Conservation (phyloP, 1,140 invertebrate species). For the Eulimnadia texana region DNA sequence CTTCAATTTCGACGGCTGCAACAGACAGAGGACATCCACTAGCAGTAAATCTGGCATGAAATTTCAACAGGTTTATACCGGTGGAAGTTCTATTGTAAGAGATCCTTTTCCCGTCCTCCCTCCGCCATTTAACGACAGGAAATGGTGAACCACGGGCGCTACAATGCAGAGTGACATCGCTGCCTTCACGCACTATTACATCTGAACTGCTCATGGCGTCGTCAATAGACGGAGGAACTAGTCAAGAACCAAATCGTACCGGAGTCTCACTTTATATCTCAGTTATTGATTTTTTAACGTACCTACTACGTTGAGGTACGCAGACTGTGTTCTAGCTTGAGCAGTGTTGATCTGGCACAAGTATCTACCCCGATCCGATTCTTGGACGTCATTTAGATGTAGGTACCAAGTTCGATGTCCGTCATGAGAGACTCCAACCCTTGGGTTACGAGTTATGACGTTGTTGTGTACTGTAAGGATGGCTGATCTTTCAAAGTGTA, state of each 20-base stretch:
- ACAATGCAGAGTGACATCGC: constrained; percentile 73
- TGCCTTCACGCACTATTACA: constrained; percentile 74
- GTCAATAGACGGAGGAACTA: constrained; percentile 85
- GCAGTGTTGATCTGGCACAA: constrained; percentile 95
- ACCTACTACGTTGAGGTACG: constrained; percentile 86
- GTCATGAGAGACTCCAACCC: constrained; percentile 74
- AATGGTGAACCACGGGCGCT: constrained; percentile 75
- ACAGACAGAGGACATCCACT: not conserved
- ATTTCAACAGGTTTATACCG: constrained; percentile 36
- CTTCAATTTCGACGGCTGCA: constrained; percentile 50
- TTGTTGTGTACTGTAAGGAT: constrained; percentile 83
- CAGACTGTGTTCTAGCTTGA: constrained; percentile 78
- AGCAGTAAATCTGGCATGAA: not conserved
- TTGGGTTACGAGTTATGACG: constrained; percentile 79
- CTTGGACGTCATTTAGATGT: constrained; percentile 76
- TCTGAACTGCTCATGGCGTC: constrained; percentile 77
- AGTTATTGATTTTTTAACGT: constrained; percentile 29
- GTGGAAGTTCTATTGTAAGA: constrained; percentile 63
- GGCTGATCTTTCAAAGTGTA: constrained; percentile 85
- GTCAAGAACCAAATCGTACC: constrained; percentile 27
- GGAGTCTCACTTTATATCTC: not conserved
- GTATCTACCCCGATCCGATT: constrained; percentile 79
- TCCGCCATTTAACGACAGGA: constrained; percentile 76
- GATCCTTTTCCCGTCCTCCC: constrained; percentile 38
- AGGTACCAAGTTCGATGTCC: constrained; percentile 76